A percentile compares a stretch with the other conserved stretches of the same genome.
Evolutionary conservation across 2,113 vertebrate species (phyloP).

Genomic region (Rhineura floridana): DNA sequence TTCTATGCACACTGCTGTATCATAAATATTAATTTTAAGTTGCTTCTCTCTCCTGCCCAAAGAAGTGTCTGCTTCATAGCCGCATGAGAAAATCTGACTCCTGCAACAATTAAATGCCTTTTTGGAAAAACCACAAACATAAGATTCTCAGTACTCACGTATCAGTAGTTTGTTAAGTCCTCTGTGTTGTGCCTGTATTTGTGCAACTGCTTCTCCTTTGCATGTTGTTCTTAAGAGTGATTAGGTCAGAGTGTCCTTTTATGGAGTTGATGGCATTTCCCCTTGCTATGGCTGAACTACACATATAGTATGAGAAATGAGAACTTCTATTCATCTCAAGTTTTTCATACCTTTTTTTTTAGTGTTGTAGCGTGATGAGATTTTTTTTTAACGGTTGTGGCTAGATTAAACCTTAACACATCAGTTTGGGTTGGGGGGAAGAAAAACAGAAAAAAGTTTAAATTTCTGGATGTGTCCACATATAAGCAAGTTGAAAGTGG

Average conservation of each 20-base stretch:
- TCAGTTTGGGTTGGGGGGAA: background rate
- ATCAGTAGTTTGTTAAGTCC: slow-evolving; percentile 42
- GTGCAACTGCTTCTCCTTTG: slow-evolving; percentile 50
- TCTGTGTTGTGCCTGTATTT: slow-evolving; percentile 48
- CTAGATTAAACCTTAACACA: background rate
- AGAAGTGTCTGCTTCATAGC: slow-evolving; percentile 9
- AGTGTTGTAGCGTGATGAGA: background rate
- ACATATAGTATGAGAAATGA: slow-evolving; percentile 73
- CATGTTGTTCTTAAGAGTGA: slow-evolving; percentile 71
- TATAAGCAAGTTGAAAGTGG: slow-evolving; percentile 7
- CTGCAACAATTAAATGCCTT: slow-evolving; percentile 23
- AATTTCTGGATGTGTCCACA: slow-evolving; percentile 38
- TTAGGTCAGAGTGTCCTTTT: slow-evolving; percentile 65
- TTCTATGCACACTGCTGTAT: background rate
- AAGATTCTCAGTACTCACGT: slow-evolving; percentile 71
- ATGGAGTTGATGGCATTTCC: slow-evolving; percentile 67
- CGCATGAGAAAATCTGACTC: slow-evolving; percentile 23
- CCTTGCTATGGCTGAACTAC: slow-evolving; percentile 57
- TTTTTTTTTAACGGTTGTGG: background rate
- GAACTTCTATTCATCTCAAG: slow-evolving; percentile 62
- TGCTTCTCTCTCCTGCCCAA: slow-evolving; percentile 20
- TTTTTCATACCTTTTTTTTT: slow-evolving; percentile 52
- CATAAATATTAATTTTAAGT: background rate
- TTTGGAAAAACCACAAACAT: slow-evolving; percentile 22
- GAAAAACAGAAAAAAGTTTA: slow-evolving; percentile 38